Evolutionary conservation across 2,888 invertebrate genomes (phyloP), one percentile per base, ranked within the genome.

Genomic region (Diadegma fenestrale): DNA sequence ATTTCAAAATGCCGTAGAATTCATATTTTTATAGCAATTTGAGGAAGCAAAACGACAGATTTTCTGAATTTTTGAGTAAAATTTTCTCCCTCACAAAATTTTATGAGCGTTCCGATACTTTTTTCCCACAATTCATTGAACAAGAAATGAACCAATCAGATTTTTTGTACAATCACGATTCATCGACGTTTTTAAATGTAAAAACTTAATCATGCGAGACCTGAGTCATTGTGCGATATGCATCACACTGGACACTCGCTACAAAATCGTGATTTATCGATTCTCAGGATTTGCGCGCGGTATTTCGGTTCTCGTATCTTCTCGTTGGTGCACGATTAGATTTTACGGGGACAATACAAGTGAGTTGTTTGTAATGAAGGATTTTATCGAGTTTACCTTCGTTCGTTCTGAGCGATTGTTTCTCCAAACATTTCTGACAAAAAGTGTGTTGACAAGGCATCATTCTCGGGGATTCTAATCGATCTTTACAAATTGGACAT

Each of bases 401-500:
- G 12, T 71, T 81, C 33, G 85, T 58, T 2, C 7, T 26, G 12
- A 51, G 43, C 58, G 94, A 92, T 88, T 95, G 95, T 66, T 94
- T 94, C 85, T 95, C 94, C 41, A 96, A 93, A 88, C 96, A 96
- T 1, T 94, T 93, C 80, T 95, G 92, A 86, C 96, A 96, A 91
- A 96, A 96, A 0, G 96, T 96, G 90, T 96, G 96, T 88, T 96
- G 96, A 89, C 96, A 96, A 0, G 95, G 95, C 88, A 96, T 92
- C 96, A 96, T 96, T 91, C 95, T 95, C 0, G 96, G 95, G 63
- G 95, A 94, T 87, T 94, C 94, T 7, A 96, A 93, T 37, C 95
- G 94, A 87, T 95, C 95, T 85, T 95, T 91, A 83, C 96, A 96
- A 45, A 96, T 92, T 1, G 95, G 94, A 89, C 96, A 96, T 92